phyloP scores from a whole-genome alignment of 2,888 invertebrate genomes.

The Coecobrya sp. region DNA sequence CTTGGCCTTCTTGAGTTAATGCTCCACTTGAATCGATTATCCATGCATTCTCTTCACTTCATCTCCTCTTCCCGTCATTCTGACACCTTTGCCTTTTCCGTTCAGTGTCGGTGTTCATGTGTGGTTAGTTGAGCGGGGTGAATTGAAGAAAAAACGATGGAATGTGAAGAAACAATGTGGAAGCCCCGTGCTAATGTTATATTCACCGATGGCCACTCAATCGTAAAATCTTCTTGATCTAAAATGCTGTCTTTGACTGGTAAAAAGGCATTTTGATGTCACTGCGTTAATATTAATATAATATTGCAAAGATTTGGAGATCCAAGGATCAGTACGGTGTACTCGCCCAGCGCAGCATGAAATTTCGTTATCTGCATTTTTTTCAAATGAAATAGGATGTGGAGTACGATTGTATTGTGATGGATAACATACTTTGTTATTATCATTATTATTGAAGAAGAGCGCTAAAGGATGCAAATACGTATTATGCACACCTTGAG shows the following conservation, averaged over 20 bases:
- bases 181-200: slow-evolving; percentile 1
- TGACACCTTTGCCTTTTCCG: slow-evolving; percentile 78
- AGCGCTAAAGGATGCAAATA: too few relatives aligned
- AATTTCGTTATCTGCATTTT: background rate
- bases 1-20: slow-evolving; percentile 7
- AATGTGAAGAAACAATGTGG: background rate
- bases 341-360: slow-evolving; percentile 14
- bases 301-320: background rate
- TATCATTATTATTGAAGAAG: too few relatives aligned
- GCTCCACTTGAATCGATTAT: slow-evolving; percentile 81
- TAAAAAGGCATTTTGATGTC: slow-evolving; percentile 42
- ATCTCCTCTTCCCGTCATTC: slow-evolving; percentile 80
- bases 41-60: slow-evolving; percentile 80
- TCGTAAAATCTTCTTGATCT: background rate
- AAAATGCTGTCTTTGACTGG: background rate
- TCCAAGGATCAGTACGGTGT: background rate
- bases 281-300: slow-evolving; percentile 25
- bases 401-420: too few relatives aligned
- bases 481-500: background rate
- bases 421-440: too few relatives aligned
- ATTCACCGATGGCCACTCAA: background rate
- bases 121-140: slow-evolving; percentile 33
- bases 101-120: slow-evolving; percentile 31
- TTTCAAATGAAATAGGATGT: background rate
- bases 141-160: background rate